A percentile compares a stretch with the other conserved stretches of the same genome.
These are phyloP conservation scores for Paraescarpia echinospica DNA, from an alignment of 1,140 invertebrate genomes.

Conservation along the genomic window DNA sequence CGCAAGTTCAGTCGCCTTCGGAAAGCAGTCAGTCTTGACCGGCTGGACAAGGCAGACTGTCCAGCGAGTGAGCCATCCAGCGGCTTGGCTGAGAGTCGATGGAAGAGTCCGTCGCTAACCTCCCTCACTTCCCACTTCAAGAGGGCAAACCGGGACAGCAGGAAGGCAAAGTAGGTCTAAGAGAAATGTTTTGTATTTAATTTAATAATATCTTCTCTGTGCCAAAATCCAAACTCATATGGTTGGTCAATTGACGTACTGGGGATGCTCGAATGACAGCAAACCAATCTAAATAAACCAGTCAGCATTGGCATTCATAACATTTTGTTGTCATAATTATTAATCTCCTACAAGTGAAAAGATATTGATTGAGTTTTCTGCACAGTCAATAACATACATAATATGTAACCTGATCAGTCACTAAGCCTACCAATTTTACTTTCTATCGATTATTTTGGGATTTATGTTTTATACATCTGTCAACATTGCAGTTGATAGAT, in stretches of 20 bases:
- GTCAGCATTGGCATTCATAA: neutral
- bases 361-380: neutral
- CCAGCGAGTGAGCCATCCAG: neutral
- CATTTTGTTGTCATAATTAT: neutral
- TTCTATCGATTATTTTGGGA: too few relatives aligned
- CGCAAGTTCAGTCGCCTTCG: slow-evolving; percentile 30
- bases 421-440: too few relatives aligned
- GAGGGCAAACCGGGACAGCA: slow-evolving; percentile 15
- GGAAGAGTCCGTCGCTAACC: neutral
- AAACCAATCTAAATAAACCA: neutral
- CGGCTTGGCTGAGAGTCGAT: neutral
- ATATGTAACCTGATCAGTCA: too few relatives aligned
- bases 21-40: slow-evolving; percentile 38
- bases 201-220: too few relatives aligned
- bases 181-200: neutral
- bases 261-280: neutral
- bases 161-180: neutral
- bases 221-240: too few relatives aligned
- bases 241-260: too few relatives aligned
- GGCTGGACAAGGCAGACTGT: slow-evolving; percentile 23
- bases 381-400: neutral
- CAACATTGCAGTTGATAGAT: too few relatives aligned
- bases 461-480: too few relatives aligned
- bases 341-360: neutral
- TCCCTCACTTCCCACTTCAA: neutral